A percentile compares a stretch with the other conserved stretches of the same genome.
Conservation (phyloP, 2,888 invertebrate species). For the Adineta ricciae region DNA sequence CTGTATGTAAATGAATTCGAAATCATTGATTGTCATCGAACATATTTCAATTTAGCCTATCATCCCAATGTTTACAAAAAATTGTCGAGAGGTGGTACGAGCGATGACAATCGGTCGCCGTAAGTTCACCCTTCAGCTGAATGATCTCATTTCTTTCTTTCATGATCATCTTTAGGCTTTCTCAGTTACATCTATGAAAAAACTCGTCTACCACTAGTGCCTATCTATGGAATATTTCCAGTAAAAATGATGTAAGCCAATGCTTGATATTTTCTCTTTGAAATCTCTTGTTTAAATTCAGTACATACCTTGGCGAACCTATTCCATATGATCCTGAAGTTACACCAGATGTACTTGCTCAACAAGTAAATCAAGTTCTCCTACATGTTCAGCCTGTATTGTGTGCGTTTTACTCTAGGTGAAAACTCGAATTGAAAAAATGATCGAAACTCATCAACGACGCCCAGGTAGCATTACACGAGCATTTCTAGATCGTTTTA, state of each 20-base stretch:
- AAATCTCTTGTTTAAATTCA: constrained; percentile 34
- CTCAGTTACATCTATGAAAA: constrained; percentile 72
- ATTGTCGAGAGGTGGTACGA: constrained; percentile 85
- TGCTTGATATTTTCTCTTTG: background rate
- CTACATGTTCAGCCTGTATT: background rate
- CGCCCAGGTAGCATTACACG: constrained; percentile 75
- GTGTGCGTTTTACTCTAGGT: constrained; percentile 39
- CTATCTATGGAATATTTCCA: constrained; percentile 93
- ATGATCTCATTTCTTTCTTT: too few relatives aligned
- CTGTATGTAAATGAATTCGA: constrained; percentile 57
- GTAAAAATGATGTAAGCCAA: constrained; percentile 64
- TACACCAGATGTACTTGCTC: constrained; percentile 71
- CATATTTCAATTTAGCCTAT: constrained; percentile 62
- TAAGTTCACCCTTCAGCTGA: too few relatives aligned
- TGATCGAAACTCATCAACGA: constrained; percentile 71
- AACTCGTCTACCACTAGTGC: constrained; percentile 76
- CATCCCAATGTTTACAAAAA: constrained; percentile 90
- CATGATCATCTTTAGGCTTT: constrained; percentile 54
- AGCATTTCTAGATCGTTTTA: constrained; percentile 29
- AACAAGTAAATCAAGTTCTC: constrained; percentile 63
- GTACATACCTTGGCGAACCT: constrained; percentile 73
- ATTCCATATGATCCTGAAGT: constrained; percentile 64
- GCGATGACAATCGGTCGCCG: constrained; percentile 54
- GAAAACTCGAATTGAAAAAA: constrained; percentile 59
- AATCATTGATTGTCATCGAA: constrained; percentile 35